Evolutionary conservation across 1,140 invertebrate species (phyloP).

Genomic region (Euborellia annulipes): DNA sequence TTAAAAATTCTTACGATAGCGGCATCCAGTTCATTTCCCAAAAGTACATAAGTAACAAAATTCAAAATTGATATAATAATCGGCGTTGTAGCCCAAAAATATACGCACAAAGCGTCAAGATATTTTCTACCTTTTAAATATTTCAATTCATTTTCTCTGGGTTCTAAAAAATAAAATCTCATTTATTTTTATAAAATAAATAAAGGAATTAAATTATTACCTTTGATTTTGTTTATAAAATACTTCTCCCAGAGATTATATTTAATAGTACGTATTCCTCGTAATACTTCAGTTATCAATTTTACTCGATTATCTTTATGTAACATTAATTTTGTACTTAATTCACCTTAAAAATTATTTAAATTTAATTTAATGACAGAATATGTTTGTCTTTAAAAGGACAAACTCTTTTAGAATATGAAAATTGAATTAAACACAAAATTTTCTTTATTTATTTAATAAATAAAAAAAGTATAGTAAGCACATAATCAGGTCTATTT

Average conservation of each 20-base stretch:
- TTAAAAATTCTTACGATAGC: slow-evolving; percentile 47
- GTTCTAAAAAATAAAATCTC: slow-evolving; percentile 27
- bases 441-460: neutral
- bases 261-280: slow-evolving; percentile 80
- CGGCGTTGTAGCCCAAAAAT: slow-evolving; percentile 98
- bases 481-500: neutral
- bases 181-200: slow-evolving; percentile 3
- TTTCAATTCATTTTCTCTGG: slow-evolving; percentile 53
- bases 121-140: slow-evolving; percentile 80
- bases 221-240: slow-evolving; percentile 52
- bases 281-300: slow-evolving; percentile 73
- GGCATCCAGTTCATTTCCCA: slow-evolving; percentile 67
- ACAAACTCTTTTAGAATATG: neutral
- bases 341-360: slow-evolving; percentile 29
- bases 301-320: slow-evolving; percentile 84
- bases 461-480: neutral
- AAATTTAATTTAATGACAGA: neutral
- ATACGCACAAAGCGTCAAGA: slow-evolving; percentile 95
- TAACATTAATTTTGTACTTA: slow-evolving; percentile 79
- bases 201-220: slow-evolving; percentile 15
- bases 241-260: slow-evolving; percentile 85
- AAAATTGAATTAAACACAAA: neutral
- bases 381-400: neutral
- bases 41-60: slow-evolving; percentile 71
- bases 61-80: slow-evolving; percentile 86